Base-by-base conservation (phyloP, 2,113 vertebrate species). In the Microtus richardsoni region DNA sequence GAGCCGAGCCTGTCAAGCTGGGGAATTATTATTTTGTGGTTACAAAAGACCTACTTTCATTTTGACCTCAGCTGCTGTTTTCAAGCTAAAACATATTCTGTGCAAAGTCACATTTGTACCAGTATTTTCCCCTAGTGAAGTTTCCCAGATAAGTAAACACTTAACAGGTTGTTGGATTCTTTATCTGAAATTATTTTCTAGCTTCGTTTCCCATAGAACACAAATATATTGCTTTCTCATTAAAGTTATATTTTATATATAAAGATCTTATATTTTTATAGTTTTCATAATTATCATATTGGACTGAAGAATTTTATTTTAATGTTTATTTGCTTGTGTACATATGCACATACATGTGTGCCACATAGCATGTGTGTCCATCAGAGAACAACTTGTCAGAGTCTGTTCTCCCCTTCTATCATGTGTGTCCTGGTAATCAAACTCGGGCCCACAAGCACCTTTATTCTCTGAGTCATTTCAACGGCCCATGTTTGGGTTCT, bases 281-380 rank as follows among this genome's bases (percentile, higher is more conserved):
- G 62, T 74, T 75, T 95, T 87, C 30, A 24, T 58, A 73, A 58
- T 91, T 44, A 28, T 80, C 62, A 54, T 86, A 78, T 97, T n/a
- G 21, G n/a, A 28, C 74, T 83, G 7, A 33, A 83, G 33, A 88
- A 85, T 74, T 54, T 58, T 74, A 39, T 60, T 60, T 73, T 64
- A 28, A 30, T 22, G 26, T 54, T 19, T 52, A 39, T 70, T 68
- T n/a, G 11, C 52, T 21, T 54, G 2, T 71, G 21, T 28, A 6
- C 71, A 24, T 39, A 36, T n/a, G 66, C 64, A 36, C 41, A 86
- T 10, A 62, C 47, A 71, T 68, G 28, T 68, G 41, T 86, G 62
- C 58, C 58, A 58, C 58, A 58, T 19, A 58, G 83, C 47, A 71
- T 68, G 17, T 68, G 62, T 86, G 41, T 19, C 19, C 17, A 22